Conservation (phyloP, 2,113 vertebrate species). For the Cyanoramphus novaezelandiae region DNA sequence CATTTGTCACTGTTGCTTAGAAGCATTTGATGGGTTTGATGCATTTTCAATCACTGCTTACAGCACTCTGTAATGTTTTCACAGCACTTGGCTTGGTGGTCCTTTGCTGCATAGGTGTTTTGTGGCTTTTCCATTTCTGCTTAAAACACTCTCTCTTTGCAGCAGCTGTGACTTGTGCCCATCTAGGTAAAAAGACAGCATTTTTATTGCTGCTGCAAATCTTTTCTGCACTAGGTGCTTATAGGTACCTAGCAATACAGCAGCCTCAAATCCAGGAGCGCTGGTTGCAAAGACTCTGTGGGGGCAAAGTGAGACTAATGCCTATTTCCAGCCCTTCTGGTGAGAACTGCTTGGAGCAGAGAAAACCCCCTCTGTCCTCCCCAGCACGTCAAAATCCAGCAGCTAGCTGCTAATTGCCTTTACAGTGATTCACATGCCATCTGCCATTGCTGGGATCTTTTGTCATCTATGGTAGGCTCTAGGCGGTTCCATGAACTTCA, state of each 20-base stretch:
- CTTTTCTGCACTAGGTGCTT: neutral
- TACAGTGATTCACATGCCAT: constrained; percentile 64
- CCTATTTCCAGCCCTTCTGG: constrained; percentile 43
- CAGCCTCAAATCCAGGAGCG: neutral
- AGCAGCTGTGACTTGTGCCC: neutral
- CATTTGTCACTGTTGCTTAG: constrained; percentile 13
- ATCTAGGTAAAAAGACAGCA: constrained; percentile 2
- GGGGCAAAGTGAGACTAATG: constrained; percentile 45
- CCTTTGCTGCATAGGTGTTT: neutral
- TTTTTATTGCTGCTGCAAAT: constrained; percentile 48
- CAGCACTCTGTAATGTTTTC: neutral
- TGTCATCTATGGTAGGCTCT: constrained; percentile 15
- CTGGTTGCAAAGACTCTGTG: neutral
- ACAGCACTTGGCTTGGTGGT: neutral
- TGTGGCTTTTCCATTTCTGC: neutral
- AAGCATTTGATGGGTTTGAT: neutral
- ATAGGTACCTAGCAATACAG: neutral
- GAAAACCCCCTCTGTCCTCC: constrained; percentile 42
- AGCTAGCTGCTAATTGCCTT: constrained; percentile 68
- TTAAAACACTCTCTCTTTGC: neutral
- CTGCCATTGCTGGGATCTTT: constrained; percentile 54
- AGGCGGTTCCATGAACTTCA: constrained; percentile 7
- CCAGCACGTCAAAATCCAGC: constrained; percentile 51
- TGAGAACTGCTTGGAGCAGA: constrained; percentile 30
- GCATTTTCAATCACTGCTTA: constrained; percentile 6